Conservation (phyloP, 1,140 invertebrate genomes). For the Episyrphus balteatus region DNA sequence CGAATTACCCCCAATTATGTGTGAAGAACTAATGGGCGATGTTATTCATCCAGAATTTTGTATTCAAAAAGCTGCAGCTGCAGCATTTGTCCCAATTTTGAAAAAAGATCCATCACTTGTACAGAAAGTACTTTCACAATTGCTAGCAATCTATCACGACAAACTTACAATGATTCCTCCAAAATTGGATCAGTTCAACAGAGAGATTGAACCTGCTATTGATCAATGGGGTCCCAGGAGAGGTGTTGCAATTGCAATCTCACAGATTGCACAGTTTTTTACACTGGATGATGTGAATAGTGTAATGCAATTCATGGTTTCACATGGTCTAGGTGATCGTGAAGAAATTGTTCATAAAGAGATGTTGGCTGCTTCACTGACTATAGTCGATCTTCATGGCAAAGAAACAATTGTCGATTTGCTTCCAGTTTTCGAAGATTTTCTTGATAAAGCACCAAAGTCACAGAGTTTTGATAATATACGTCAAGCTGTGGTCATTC, state of each 20-base stretch:
- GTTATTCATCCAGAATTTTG: constrained; percentile 66
- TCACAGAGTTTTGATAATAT: constrained; percentile 85
- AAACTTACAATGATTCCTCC: constrained; percentile 72
- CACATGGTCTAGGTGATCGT: constrained; percentile 76
- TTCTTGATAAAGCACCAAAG: constrained; percentile 81
- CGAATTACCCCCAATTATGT: constrained; percentile 44
- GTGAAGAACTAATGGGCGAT: constrained; percentile 57
- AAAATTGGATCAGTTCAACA: constrained; percentile 82
- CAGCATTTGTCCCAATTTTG: constrained; percentile 60
- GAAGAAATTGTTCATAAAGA: constrained; percentile 68
- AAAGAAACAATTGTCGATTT: constrained; percentile 66
- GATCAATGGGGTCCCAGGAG: constrained; percentile 80
- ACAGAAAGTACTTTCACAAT: constrained; percentile 46
- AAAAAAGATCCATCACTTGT: constrained; percentile 42
- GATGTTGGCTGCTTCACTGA: constrained; percentile 90
- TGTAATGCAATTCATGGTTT: constrained; percentile 78
- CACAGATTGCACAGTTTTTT: constrained; percentile 49
- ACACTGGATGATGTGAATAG: constrained; percentile 54
- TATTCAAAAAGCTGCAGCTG: constrained; percentile 66
- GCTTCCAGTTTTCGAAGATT: constrained; percentile 80
- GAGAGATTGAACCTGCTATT: constrained; percentile 66
- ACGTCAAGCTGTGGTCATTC: constrained; percentile 88
- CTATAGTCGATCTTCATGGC: constrained; percentile 82
- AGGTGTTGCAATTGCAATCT: constrained; percentile 75
- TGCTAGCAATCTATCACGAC: constrained; percentile 67